phyloP scores from a whole-genome alignment of 2,113 vertebrate genomes.

The Acanthochromis polyacanthus region DNA sequence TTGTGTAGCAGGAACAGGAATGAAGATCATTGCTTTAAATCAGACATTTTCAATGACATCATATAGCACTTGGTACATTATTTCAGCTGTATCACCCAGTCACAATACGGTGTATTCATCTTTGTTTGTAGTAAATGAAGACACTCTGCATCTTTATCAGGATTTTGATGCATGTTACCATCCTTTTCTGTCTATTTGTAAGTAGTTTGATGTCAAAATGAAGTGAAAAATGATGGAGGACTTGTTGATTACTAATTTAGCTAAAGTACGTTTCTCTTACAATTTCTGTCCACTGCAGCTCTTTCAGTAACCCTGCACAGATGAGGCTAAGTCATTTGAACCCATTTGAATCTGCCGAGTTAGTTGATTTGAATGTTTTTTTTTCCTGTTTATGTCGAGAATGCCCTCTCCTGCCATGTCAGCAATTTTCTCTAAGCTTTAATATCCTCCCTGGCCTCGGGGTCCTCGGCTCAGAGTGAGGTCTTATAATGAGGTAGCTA shows the following conservation, averaged over 20 bases:
- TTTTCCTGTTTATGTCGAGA: slow-evolving; percentile 50
- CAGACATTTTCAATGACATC: no score
- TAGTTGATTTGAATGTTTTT: slow-evolving; percentile 40
- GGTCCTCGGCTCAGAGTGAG: slow-evolving; percentile 47
- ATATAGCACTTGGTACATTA: no score
- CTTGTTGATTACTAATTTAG: background rate
- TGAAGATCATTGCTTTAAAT: no score
- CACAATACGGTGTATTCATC: no score
- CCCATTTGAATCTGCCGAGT: slow-evolving; percentile 9
- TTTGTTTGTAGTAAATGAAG: no score
- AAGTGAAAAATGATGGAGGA: background rate
- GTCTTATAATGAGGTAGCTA: slow-evolving; percentile 56
- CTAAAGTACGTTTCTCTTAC: background rate
- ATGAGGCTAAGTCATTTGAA: slow-evolving; percentile 20
- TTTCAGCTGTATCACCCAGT: no score
- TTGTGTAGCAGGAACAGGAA: no score
- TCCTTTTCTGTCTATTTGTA: background rate
- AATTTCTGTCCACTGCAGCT: slow-evolving; percentile 36
- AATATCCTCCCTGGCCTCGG: slow-evolving; percentile 56
- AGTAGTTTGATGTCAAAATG: background rate
- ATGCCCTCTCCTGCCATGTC: slow-evolving; percentile 46
- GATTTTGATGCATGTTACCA: background rate
- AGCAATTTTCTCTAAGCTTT: slow-evolving; percentile 64
- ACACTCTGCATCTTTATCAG: background rate
- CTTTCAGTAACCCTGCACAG: slow-evolving; percentile 6